Evolutionary conservation across 1,140 invertebrate species (phyloP).

Genomic region (Formica selysi): DNA sequence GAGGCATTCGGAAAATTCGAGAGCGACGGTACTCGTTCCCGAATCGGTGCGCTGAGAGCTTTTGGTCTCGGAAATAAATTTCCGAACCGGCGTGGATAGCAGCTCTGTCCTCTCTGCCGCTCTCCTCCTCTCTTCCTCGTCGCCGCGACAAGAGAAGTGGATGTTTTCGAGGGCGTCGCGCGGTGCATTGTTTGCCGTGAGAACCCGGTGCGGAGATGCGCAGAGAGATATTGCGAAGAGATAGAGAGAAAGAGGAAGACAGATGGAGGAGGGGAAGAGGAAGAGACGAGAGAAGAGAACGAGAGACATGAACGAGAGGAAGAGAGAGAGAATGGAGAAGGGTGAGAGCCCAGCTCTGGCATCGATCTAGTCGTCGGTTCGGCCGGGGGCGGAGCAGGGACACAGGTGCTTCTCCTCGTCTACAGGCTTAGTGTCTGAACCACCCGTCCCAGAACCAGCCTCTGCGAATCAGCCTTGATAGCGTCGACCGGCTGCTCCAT

Average conservation of each 20-base stretch:
- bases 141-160: slow-evolving; percentile 79
- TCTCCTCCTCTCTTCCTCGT: slow-evolving; percentile 60
- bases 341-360: slow-evolving; percentile 72
- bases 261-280: slow-evolving; percentile 51
- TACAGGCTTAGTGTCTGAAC: slow-evolving; percentile 81
- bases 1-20: slow-evolving; percentile 64
- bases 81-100: slow-evolving; percentile 72
- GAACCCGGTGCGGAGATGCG: slow-evolving; percentile 77
- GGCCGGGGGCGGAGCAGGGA: slow-evolving; percentile 78
- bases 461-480: slow-evolving; percentile 77
- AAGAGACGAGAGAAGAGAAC: no score
- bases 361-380: slow-evolving; percentile 82
- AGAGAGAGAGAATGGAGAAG: slow-evolving; percentile 69
- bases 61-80: slow-evolving; percentile 77
- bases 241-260: slow-evolving; percentile 70
- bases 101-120: slow-evolving; percentile 57
- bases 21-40: slow-evolving; percentile 62
- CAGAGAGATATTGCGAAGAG: slow-evolving; percentile 78
- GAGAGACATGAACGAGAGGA: slow-evolving; percentile 58
- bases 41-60: slow-evolving; percentile 73
- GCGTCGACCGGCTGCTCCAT: slow-evolving; percentile 71
- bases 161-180: slow-evolving; percentile 81
- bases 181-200: slow-evolving; percentile 81
- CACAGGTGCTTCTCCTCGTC: slow-evolving; percentile 82
- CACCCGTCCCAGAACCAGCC: slow-evolving; percentile 76